These are phyloP conservation scores for Lydus trimaculatus DNA, from an alignment of 2,888 invertebrate species.

Conservation along the genomic window DNA sequence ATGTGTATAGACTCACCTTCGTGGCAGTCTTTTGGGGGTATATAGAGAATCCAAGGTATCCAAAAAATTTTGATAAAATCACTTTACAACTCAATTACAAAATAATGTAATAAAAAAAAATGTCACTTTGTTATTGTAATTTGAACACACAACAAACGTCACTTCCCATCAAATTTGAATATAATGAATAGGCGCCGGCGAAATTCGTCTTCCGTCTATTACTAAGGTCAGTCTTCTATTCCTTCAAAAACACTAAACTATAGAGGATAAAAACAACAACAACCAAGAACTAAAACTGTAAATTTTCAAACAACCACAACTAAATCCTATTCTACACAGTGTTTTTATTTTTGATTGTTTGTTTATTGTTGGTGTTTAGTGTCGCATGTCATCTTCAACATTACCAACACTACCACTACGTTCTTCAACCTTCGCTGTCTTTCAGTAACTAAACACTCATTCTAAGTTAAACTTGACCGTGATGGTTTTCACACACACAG, in stretches of 20 bases:
- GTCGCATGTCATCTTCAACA: slow-evolving; percentile 40
- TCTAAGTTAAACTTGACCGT: slow-evolving; percentile 61
- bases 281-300: slow-evolving; percentile 28
- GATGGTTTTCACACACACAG: slow-evolving; percentile 44
- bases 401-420: slow-evolving; percentile 41
- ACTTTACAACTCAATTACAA: slow-evolving; percentile 40
- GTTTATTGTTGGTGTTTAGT: slow-evolving; percentile 7
- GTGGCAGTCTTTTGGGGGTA: slow-evolving; percentile 48
- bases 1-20: slow-evolving; percentile 43
- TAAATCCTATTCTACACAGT: background rate
- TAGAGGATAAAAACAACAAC: too few species aligned
- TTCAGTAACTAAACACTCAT: slow-evolving; percentile 57
- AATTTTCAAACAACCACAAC: background rate
- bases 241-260: slow-evolving; percentile 19
- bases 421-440: slow-evolving; percentile 52
- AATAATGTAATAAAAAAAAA: slow-evolving; percentile 2
- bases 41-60: slow-evolving; percentile 54
- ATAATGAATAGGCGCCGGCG: slow-evolving; percentile 2
- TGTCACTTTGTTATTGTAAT: slow-evolving; percentile 11
- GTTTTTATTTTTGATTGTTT: slow-evolving; percentile 17
- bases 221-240: slow-evolving; percentile 2
- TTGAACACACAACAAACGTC: slow-evolving; percentile 10
- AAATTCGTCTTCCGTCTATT: slow-evolving; percentile 6
- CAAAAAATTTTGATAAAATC: slow-evolving; percentile 52
- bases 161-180: slow-evolving; percentile 8